Evolutionary conservation across 1,140 invertebrate species (phyloP), one percentile per base, ranked within the genome.

Genomic region (Chironomus striatipennis): DNA sequence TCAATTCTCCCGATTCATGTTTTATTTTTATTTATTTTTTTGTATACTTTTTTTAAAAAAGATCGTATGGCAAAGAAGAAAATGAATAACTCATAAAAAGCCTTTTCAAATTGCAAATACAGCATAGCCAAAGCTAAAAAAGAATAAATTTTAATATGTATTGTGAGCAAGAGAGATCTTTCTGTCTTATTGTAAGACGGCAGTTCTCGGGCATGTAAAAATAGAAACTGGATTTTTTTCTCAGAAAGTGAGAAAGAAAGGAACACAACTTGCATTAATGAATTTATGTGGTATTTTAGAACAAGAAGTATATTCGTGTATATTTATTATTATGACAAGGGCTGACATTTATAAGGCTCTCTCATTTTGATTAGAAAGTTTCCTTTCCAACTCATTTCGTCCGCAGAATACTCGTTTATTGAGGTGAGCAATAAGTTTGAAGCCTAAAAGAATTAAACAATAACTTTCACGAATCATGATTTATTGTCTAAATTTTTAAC

Each of bases 191-290:
- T 57, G n/a, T 57, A 57, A 10, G 47, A 57, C 9, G 47, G 47
- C 65, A 70, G 65, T 70, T 18, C 18, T n/a, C 9, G 18, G 2
- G 18, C 8, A 70, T 18, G 20, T 70, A 70, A 20, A 70, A 70
- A 70, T 70, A 70, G 65, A 70, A 70, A 70, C 65, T 70, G 65
- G 65, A 70, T 70, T 70, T n/a, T n/a, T n/a, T 34, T 70, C 65
- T 70, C 18, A 10, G 65, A 70, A 70, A 20, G 20, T 9, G 20
- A 70, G 17, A 70, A 18, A 21, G 65, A 18, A 21, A 9, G 20
- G 65, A 70, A 17, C 18, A 18, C 20, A 70, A 8, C 17, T 18
- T 70, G 65, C 65, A 70, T 21, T 70, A 70, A 20, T 20, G 20
- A 20, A 21, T 70, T 20, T 70, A 70, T 70, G 9, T 9, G 20